Conservation (phyloP, 2,113 vertebrate species). For the Pseudolaguvia tuberculata region DNA sequence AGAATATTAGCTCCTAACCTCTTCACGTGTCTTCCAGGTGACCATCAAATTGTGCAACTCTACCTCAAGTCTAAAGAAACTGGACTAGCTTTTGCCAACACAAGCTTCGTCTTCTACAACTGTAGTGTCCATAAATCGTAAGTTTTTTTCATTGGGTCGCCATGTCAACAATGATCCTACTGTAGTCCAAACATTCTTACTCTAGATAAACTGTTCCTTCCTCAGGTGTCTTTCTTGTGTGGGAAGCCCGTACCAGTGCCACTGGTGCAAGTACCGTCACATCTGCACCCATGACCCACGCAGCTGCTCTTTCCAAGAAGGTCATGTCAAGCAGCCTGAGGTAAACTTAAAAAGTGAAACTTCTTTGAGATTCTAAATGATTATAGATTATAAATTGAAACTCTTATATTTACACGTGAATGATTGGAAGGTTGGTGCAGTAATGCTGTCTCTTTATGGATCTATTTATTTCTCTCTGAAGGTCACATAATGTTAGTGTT, state of each 20-base stretch:
- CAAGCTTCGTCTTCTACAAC: slow-evolving; percentile 98
- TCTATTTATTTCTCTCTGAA: not conserved
- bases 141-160: slow-evolving; percentile 47
- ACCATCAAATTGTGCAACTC: slow-evolving; percentile 95
- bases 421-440: not conserved
- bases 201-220: not conserved
- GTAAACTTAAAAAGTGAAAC: slow-evolving; percentile 61
- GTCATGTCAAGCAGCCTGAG: slow-evolving; percentile 88
- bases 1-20: not conserved
- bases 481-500: not conserved
- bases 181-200: not conserved
- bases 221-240: slow-evolving; percentile 90
- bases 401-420: slow-evolving; percentile 37
- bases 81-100: slow-evolving; percentile 92
- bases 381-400: slow-evolving; percentile 35
- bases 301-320: slow-evolving; percentile 95
- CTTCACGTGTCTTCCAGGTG: slow-evolving; percentile 67
- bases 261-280: slow-evolving; percentile 98
- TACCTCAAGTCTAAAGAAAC: slow-evolving; percentile 98
- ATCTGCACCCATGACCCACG: slow-evolving; percentile 92
- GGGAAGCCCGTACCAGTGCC: slow-evolving; percentile 90
- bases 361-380: not conserved
- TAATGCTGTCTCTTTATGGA: too few relatives aligned
- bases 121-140: slow-evolving; percentile 98
- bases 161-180: not conserved